Evolutionary conservation across 2,888 invertebrate genomes (phyloP).

Genomic region (Amphipyra tragopoginis): DNA sequence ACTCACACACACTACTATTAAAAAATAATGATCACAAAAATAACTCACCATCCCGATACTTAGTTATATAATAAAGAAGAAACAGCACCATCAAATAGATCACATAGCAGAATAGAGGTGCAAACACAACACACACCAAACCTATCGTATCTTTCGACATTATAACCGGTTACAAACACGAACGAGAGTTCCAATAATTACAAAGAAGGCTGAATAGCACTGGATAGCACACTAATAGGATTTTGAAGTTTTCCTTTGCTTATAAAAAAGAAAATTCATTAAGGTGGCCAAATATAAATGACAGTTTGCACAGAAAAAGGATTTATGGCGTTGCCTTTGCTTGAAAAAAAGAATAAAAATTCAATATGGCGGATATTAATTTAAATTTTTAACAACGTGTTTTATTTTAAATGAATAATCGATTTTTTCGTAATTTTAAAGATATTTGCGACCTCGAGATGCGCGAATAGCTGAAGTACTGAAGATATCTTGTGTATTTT

Average conservation of each 20-base stretch:
- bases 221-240: neutral
- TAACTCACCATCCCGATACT: conserved; percentile 59
- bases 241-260: neutral
- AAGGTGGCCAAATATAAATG: neutral
- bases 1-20: too few species aligned
- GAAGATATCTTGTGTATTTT: conserved; percentile 46
- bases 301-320: neutral
- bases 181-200: neutral
- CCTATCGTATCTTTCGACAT: conserved; percentile 62
- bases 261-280: conserved; percentile 9
- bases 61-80: conserved; percentile 46
- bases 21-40: neutral
- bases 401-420: neutral
- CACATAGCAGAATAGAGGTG: conserved; percentile 67
- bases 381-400: neutral
- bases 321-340: neutral
- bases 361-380: too few species aligned
- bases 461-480: conserved; percentile 38
- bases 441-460: conserved; percentile 13
- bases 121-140: conserved; percentile 65
- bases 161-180: conserved; percentile 7
- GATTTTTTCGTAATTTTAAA: neutral
- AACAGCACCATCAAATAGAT: conserved; percentile 63
- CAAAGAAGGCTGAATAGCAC: neutral
- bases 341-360: neutral